Conservation (phyloP, 2,888 invertebrate genomes). For the Drosophila nigricruria region DNA sequence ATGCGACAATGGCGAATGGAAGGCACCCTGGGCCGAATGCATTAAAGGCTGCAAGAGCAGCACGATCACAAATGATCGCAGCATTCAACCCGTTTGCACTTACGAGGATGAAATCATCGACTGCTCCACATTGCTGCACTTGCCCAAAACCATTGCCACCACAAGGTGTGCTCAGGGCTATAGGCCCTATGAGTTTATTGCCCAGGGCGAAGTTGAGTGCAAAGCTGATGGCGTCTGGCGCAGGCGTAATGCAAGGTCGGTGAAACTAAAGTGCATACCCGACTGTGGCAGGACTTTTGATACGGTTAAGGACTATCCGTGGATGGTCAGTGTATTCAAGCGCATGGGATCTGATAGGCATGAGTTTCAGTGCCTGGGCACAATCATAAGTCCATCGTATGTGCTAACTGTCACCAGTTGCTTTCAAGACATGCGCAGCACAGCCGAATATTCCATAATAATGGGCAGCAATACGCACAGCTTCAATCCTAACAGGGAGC, state of each 20-base stretch:
- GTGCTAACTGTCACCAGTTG: constrained; percentile 29
- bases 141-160: not conserved
- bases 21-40: constrained; percentile 25
- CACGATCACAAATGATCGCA: constrained; percentile 10
- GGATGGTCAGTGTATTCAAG: constrained; percentile 71
- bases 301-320: constrained; percentile 60
- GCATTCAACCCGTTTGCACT: constrained; percentile 7
- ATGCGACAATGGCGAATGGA: constrained; percentile 43
- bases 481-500: constrained; percentile 21
- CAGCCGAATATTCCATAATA: constrained; percentile 3
- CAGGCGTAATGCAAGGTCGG: not conserved
- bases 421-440: not conserved
- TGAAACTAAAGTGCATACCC: constrained; percentile 62
- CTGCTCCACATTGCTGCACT: constrained; percentile 9
- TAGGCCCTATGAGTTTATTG: fast-evolving
- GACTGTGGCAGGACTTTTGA: constrained; percentile 68
- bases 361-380: constrained; percentile 32
- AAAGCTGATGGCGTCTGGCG: constrained; percentile 64
- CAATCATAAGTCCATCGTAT: constrained; percentile 33
- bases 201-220: constrained; percentile 37
- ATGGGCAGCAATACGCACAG: constrained; percentile 27
- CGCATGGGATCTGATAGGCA: not conserved
- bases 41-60: constrained; percentile 6
- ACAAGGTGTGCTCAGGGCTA: constrained; percentile 35
- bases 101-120: not conserved